A percentile compares a stretch with the other conserved stretches of the same genome.
Conservation (phyloP, 2,888 invertebrate species). For the Rhagium mordax region DNA sequence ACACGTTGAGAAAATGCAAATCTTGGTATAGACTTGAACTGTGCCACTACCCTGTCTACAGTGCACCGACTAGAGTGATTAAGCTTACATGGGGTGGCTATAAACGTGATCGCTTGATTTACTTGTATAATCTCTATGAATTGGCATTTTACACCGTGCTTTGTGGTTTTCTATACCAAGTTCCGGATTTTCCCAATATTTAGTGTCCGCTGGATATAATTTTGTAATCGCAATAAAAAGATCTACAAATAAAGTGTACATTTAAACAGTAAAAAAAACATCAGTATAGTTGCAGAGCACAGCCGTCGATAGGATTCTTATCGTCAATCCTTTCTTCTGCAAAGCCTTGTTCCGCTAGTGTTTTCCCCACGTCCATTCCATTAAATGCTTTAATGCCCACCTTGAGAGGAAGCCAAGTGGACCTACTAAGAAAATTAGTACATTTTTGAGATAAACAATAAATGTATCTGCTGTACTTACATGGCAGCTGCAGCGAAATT, state of each 20-base stretch:
- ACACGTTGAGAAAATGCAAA: no score
- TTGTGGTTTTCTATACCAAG: no score
- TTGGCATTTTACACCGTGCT: no score
- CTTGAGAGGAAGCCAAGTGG: constrained; percentile 40
- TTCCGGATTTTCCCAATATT: no score
- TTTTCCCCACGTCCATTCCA: constrained; percentile 45
- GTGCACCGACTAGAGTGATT: no score
- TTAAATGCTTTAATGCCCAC: constrained; percentile 40
- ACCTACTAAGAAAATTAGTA: constrained; percentile 39
- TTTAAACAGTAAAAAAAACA: neutral
- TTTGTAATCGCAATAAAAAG: neutral
- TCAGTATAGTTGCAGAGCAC: constrained; percentile 31
- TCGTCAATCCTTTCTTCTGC: constrained; percentile 41
- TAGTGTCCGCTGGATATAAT: no score
- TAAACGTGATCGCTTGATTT: no score
- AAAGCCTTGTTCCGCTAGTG: constrained; percentile 43
- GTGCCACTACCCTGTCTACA: no score
- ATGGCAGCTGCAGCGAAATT: constrained; percentile 46
- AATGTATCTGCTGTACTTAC: constrained; percentile 33
- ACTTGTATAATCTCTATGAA: no score
- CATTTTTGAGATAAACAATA: constrained; percentile 24
- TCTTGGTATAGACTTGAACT: no score
- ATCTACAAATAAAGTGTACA: neutral
- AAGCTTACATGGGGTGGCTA: no score
- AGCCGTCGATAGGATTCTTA: constrained; percentile 40